Evolutionary conservation across 2,888 invertebrate species (phyloP), one percentile per base, ranked within the genome.

Genomic region (Ctena decussata): DNA sequence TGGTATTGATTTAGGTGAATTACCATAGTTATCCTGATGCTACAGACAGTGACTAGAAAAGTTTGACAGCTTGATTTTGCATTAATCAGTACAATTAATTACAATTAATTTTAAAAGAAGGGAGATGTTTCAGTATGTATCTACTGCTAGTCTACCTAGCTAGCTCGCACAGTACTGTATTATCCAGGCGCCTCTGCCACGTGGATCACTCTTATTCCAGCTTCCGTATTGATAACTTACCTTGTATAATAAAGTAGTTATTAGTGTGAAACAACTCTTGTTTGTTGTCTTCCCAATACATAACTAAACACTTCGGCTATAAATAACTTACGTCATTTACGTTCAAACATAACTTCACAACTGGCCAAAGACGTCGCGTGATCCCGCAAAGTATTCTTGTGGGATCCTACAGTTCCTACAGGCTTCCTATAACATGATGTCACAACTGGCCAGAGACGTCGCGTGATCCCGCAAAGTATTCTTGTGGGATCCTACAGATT

Each of bases 121-220:
- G 60, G 60, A 60, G 60, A 60, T 60, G 60, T 60, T 60, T 60
- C 60, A 60, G 60, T 60, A 60, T 60, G 60, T 60, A 60, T 60
- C 30, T 60, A 30, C 60, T 30, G 60, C 60, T 60, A 60, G 60
- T 60, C 60, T 60, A 60, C 60, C 30, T 60, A 60, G 60, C 60
- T 60, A 27, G 49, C n/a, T 49, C 41, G 15, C 41, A 41, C 41
- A 41, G 41, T 53, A 5, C 18, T 53, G 21, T n/a, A n/a, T 60
- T 60, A 60, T 27, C 8, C 60, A 60, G 60, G 30, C 18, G 30
- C 8, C 60, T 27, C 30, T 60, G 30, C 30, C 60, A 60, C 24
- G 60, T 30, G 30, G 18, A 60, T 60, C 30, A 27, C 8, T 60
- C 27, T 27, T 30, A 60, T 60, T 27, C 60, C 60, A 60, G 60